Base-by-base conservation (phyloP, 2,113 vertebrate species). In the Pleuronectes platessa region DNA sequence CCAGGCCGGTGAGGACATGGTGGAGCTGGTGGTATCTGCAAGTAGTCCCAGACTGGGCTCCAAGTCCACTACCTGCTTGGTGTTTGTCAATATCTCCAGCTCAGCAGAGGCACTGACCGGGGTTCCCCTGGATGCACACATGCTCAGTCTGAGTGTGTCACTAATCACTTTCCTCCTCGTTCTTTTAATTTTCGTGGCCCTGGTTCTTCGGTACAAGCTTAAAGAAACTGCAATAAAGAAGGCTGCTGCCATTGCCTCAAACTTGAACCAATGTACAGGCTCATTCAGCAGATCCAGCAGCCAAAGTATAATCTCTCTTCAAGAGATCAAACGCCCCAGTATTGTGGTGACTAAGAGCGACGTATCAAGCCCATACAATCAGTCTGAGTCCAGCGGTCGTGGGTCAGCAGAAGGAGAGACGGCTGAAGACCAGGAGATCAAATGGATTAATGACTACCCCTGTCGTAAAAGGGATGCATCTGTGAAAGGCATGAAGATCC, bases 381-480 rank as follows among this genome's bases (percentile, higher is more conserved):
- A 85, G 75, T 96, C 96, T 20, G 93, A 93, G 71, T 95, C 95
- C 2, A 96, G 96, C 3, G 95, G 95, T 2, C 95, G 92, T 40
- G 92, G 96, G 37, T 98, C 96, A 35, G 94, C 94, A 0, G 95
- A 97, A 88, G 96, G 94, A 24, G 96, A 97, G 82, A 96, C 93
- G 10, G 95, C 95, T 8, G 97, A 98, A 78, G 97, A 98, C 1
- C 94, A 96, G 76, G 98, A 97, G 90, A 97, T 98, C 63, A 95
- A 96, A 88, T 93, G 90, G 93, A 97, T 98, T 63, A 97, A 94
- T 72, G 93, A 95, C 37, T 91, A 91, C 72, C 92, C 92, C 58
- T 95, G 89, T 71, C 88, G 84, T 58, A 95, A 95, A 88, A 89
- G 80, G 35, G 42, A 80, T 0, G 15, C 87, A 47, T 93, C 91